Evolutionary conservation across 2,888 invertebrate species (phyloP), one percentile per base, ranked within the genome.

Genomic region (Cenopis cana): DNA sequence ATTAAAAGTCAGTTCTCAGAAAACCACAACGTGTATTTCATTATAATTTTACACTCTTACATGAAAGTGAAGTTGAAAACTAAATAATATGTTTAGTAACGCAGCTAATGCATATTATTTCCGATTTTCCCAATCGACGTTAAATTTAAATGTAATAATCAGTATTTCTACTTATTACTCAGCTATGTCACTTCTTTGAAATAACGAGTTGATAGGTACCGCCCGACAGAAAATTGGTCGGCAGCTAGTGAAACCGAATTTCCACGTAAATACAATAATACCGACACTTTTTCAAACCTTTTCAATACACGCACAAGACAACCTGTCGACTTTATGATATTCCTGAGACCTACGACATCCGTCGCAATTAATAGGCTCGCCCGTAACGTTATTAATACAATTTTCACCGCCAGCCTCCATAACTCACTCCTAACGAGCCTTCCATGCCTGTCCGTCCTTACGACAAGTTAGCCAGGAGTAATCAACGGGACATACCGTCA

Each of bases 351-450:
- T 17, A 55, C 73, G 78, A 81, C 75, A 77, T 80, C 81, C 78
- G 70, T 69, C 68, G 75, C 76, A 76, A 77, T 79, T 74, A 74
- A 74, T 77, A 69, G 75, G 72, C 55, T 69, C 33, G 71, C 72
- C 69, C 72, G 46, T 62, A 49, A n/a, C 57, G 65, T 61, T 81
- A 81, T 80, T 79, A 76, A 75, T 71, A 69, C 69, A 73, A 75
- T 76, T 82, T 77, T 74, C 75, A 66, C 67, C 70, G 75, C 72
- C 73, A 72, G 46, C 24, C 14, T 73, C 68, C 20, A 77, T 79
- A 75, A 71, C 75, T 80, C 77, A 78, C 73, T 17, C 41, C 24
- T 72, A 75, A 76, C 74, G 70, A 75, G 76, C 72, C 75, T 73
- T 79, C 73, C 70, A 74, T 72, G 68, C 67, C 73, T 69, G 73